phyloP scores from a whole-genome alignment of 2,888 invertebrate species.

The Fissipunctia ypsillon region DNA sequence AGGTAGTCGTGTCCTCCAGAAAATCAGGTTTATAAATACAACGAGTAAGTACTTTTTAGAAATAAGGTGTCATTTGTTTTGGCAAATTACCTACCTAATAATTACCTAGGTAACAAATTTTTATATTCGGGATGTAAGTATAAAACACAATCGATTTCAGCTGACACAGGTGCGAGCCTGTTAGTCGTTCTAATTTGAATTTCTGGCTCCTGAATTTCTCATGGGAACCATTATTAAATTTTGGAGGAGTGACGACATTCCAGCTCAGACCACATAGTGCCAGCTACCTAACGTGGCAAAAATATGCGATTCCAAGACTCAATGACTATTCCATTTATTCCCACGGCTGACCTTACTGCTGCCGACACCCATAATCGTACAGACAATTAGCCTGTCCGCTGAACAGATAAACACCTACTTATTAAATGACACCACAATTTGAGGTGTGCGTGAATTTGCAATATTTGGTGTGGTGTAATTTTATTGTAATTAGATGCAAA shows the following conservation, averaged over 20 bases:
- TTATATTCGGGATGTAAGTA: not conserved
- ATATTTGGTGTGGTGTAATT: slow-evolving; percentile 65
- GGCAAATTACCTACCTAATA: not conserved
- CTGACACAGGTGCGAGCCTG: not conserved
- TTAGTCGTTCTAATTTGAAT: not conserved
- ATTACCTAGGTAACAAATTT: not conserved
- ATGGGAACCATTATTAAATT: not conserved
- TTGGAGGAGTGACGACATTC: not conserved
- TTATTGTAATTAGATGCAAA: slow-evolving; percentile 60
- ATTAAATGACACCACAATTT: slow-evolving; percentile 66
- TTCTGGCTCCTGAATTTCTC: not conserved
- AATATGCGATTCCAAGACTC: slow-evolving; percentile 9
- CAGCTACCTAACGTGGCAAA: not conserved
- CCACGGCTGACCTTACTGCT: slow-evolving; percentile 52
- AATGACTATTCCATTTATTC: slow-evolving; percentile 41
- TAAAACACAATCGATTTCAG: not conserved
- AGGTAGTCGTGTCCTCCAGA: not conserved
- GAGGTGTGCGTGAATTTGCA: slow-evolving; percentile 60
- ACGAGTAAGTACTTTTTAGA: no score
- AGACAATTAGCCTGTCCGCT: slow-evolving; percentile 54
- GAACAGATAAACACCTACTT: slow-evolving; percentile 57
- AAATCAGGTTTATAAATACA: not conserved
- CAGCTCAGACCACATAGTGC: not conserved
- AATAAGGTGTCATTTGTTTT: not conserved
- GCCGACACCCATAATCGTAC: slow-evolving; percentile 46